phyloP scores from a whole-genome alignment of 2,888 invertebrate species.

The Athalia circularis region DNA sequence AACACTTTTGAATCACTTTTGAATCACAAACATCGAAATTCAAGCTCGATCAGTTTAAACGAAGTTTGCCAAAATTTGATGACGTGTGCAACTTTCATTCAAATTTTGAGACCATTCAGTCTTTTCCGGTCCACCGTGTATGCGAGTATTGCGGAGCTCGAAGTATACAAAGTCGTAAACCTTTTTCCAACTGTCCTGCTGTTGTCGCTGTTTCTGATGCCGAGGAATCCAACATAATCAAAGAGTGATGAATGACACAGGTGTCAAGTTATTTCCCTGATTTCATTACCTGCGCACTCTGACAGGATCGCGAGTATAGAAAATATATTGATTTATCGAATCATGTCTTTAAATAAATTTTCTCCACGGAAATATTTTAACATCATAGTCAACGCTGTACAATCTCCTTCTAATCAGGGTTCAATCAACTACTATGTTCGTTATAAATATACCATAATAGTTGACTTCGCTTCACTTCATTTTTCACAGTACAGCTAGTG shows the following conservation, averaged over 20 bases:
- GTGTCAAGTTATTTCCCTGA: conserved; percentile 22
- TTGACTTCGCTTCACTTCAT: too few relatives aligned
- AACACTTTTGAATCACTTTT: too few relatives aligned
- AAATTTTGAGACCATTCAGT: too few relatives aligned
- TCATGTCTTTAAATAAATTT: not conserved
- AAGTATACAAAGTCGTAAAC: not conserved
- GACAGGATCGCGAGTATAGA: conserved; percentile 3
- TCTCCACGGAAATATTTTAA: not conserved
- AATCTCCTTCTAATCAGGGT: conserved; percentile 26
- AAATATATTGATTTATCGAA: not conserved
- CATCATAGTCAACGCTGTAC: not conserved
- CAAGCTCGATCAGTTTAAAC: too few relatives aligned
- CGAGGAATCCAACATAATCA: not conserved
- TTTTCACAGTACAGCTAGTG: too few relatives aligned
- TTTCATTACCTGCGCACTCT: conserved; percentile 15
- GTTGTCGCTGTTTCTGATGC: too few relatives aligned
- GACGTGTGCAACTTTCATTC: too few relatives aligned
- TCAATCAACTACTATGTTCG: conserved; percentile 21
- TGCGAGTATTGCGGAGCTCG: not conserved
- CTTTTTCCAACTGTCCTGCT: too few relatives aligned
- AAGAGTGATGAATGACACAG: conserved; percentile 27
- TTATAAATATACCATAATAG: too few relatives aligned
- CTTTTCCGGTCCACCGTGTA: too few relatives aligned
- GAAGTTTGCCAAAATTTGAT: too few relatives aligned
- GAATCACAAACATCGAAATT: too few relatives aligned